phyloP scores from a whole-genome alignment of 2,888 invertebrate species.

The Ichneumoninae sp. region DNA sequence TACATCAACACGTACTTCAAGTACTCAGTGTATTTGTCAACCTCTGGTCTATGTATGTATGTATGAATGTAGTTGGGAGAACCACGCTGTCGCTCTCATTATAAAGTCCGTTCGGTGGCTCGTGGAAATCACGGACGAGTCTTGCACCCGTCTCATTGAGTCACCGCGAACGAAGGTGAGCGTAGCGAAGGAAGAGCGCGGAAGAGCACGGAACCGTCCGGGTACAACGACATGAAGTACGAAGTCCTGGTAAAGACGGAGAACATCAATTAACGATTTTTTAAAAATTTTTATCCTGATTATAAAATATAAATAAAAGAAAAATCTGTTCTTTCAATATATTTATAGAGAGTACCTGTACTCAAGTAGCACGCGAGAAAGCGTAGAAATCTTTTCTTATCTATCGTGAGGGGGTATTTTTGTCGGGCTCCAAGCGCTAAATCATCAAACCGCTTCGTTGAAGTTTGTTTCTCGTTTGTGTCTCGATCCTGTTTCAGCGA shows the following conservation, averaged over 20 bases:
- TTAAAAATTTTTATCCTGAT: too few species aligned
- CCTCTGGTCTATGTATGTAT: neutral
- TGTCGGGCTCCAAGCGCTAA: neutral
- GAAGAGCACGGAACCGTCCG: neutral
- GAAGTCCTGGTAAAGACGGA: neutral
- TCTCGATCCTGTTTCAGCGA: neutral
- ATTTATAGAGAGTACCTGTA: neutral
- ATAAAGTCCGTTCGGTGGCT: neutral
- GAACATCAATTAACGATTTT: neutral
- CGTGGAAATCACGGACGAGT: constrained; percentile 43
- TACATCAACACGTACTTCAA: too few species aligned
- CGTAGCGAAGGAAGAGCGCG: constrained; percentile 5
- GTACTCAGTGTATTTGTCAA: too few species aligned
- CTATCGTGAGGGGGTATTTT: neutral
- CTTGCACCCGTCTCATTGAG: constrained; percentile 24
- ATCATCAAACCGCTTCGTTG: neutral
- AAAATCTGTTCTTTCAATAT: neutral
- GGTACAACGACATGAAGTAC: constrained; percentile 5
- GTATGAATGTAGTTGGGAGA: constrained; percentile 35
- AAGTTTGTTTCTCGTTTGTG: neutral
- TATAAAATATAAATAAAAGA: neutral
- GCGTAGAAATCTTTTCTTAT: neutral
- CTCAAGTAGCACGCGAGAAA: neutral
- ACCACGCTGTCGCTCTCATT: constrained; percentile 64
- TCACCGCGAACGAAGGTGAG: constrained; percentile 34